Evolutionary conservation across 2,888 invertebrate species (phyloP), one percentile per base, ranked within the genome.

Genomic region (Drosophila demipolita): DNA sequence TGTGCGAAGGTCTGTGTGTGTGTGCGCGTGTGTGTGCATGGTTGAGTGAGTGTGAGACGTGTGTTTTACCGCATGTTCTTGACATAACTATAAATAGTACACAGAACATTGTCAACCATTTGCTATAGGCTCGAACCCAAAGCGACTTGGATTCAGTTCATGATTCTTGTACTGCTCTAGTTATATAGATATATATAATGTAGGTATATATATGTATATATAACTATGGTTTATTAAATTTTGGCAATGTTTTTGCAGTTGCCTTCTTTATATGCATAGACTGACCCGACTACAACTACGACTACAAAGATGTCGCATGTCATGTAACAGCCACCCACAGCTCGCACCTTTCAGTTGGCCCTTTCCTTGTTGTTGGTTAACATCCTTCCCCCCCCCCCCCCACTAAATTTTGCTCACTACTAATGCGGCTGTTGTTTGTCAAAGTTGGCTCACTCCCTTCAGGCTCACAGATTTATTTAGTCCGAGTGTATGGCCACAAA

Each of bases 401-500:
- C 40, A 0, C 26, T 26, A 26, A 4, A 26, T 17, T 55, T 55
- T 38, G 17, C n/a, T 12, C 26, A 29, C 55, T 40, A 52, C 52
- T 65, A 66, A 78, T 77, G 63, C 61, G 57, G 32, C 67, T 64
- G 85, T 85, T 82, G 83, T 84, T 81, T 84, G 89, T 83, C 86
- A 86, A 88, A 88, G 73, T 87, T 85, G 3, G 36, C 12, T 36
- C 36, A 15, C 67, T 12, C 29, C 55, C 65, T 42, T 17, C 58
- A 45, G 69, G 54, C 63, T 60, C 40, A 70, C 48, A 87, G 88
- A 88, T 88, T 85, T 88, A 85, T 85, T 88, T 85, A 85, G 89
- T 85, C 81, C 79, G 76, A 79, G 67, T 78, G 53, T 73, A 75
- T 66, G 76, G 73, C 73, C 81, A 88, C 73, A 86, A 83, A 88